Base-by-base conservation (phyloP, 1,140 invertebrate species). In the Drosophila nigrodunni region DNA sequence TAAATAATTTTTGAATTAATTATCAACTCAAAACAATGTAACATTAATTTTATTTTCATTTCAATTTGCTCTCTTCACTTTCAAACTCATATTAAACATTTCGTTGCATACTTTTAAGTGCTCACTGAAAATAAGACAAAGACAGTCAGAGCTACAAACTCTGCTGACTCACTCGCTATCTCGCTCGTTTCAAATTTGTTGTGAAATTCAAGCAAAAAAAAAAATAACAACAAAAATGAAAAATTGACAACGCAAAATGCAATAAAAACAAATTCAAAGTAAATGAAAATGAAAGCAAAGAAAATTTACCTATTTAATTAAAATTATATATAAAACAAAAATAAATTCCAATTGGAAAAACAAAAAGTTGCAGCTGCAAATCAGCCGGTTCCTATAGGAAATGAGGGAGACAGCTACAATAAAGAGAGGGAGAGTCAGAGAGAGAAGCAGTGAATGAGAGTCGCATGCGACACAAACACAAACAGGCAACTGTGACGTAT, bases 151-250 rank as follows among this genome's bases (percentile, higher is more conserved):
- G 25, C 0, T 0, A 30, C 25, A 30, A 30, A 4, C 25, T 30
- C 46, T 65, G 13, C 7, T 11, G 4, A 15, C n/a, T 41, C 15
- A 46, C 5, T 18, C 6, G 71, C 50, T 62, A 37, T 70, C 72
- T 74, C 52, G 37, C 66, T 74, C 25, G 18, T 4, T 25, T 41
- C 9, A 7, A 58, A 37, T 41, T 57, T 74, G 72, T 74, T 74
- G 72, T 74, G 72, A 74, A 74, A 74, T 74, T 74, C 58, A 50
- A 2, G 8, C 43, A 47, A 7, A 35, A 25, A 62, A 64, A 61
- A 61, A 64, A 70, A 62, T n/a, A 37, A 9, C 4, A 70, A 37
- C 34, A 35, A 52, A 21, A 21, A 30, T 25, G 34, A 49, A 61
- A 70, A 60, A 41, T 39, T 47, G n/a, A 9, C 11, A 44, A 55